phyloP scores from a whole-genome alignment of 1,140 invertebrate species.

The Hydropsyche tenuis region DNA sequence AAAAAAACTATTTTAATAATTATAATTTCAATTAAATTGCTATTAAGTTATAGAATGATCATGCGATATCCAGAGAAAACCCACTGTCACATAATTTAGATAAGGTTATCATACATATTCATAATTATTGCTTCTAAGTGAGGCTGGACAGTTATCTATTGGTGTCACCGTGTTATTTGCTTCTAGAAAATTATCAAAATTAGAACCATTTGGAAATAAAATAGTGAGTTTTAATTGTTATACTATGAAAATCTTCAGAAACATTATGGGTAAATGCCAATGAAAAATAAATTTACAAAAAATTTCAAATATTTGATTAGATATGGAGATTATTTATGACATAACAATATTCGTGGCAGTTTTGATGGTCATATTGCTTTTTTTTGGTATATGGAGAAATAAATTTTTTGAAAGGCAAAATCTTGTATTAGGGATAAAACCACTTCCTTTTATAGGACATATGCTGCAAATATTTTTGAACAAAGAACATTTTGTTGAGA shows the following conservation, averaged over 20 bases:
- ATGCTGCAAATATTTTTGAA: constrained; percentile 42
- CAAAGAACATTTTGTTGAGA: constrained; percentile 45
- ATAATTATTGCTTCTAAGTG: neutral
- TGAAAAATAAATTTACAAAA: too few species aligned
- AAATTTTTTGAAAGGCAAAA: constrained; percentile 38
- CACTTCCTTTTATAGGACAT: constrained; percentile 42
- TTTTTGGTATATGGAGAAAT: constrained; percentile 32
- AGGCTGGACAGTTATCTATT: neutral
- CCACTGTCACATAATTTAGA: neutral
- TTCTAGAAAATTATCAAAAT: too few species aligned
- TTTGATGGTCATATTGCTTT: constrained; percentile 2
- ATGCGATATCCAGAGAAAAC: neutral
- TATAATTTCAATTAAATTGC: too few species aligned
- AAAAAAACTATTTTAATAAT: too few species aligned
- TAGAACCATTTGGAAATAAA: too few species aligned
- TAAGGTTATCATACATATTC: neutral
- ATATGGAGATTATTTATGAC: constrained; percentile 22
- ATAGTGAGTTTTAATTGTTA: too few species aligned
- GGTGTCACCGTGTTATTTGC: too few species aligned
- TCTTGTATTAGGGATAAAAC: constrained; percentile 11
- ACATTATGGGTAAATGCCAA: too few species aligned
- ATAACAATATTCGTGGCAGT: neutral
- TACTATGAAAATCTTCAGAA: too few species aligned
- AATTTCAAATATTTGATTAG: too few species aligned
- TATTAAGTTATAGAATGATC: too few species aligned